These are phyloP conservation scores for Tympanoctomys barrerae DNA, from an alignment of 2,797 vertebrate genomes.

Conservation along the genomic window DNA sequence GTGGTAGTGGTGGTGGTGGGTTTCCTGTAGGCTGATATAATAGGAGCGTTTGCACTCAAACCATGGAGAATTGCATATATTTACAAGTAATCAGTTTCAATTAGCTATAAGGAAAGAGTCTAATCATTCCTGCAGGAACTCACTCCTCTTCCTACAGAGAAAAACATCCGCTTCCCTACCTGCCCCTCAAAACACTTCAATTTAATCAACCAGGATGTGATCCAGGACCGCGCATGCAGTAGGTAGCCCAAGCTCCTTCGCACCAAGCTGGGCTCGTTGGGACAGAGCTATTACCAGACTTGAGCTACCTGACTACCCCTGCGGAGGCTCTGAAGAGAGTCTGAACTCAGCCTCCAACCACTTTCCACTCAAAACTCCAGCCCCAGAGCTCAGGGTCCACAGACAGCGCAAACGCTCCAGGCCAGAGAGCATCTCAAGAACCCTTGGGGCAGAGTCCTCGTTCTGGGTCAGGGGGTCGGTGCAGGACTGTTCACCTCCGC, in stretches of 20 bases:
- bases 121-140: constrained; percentile 62
- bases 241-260: background rate
- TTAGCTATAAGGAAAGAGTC: constrained; percentile 33
- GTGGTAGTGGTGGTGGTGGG: background rate
- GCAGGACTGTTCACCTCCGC: background rate
- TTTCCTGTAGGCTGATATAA: background rate
- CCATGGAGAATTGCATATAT: background rate
- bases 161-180: constrained; percentile 56
- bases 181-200: constrained; percentile 47
- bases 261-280: constrained; percentile 1
- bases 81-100: constrained; percentile 57
- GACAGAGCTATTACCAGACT: background rate
- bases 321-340: background rate
- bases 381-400: background rate
- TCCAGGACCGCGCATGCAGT: background rate
- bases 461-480: background rate
- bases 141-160: constrained; percentile 57
- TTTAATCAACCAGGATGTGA: constrained; percentile 35
- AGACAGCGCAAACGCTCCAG: background rate
- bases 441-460: background rate
- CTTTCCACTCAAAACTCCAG: background rate
- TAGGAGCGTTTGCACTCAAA: background rate
- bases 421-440: background rate
- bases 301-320: background rate
- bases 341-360: background rate